A percentile compares a stretch with the other conserved stretches of the same genome.
Conservation (phyloP, 2,113 vertebrate genomes). For the Alexandromys fortis region DNA sequence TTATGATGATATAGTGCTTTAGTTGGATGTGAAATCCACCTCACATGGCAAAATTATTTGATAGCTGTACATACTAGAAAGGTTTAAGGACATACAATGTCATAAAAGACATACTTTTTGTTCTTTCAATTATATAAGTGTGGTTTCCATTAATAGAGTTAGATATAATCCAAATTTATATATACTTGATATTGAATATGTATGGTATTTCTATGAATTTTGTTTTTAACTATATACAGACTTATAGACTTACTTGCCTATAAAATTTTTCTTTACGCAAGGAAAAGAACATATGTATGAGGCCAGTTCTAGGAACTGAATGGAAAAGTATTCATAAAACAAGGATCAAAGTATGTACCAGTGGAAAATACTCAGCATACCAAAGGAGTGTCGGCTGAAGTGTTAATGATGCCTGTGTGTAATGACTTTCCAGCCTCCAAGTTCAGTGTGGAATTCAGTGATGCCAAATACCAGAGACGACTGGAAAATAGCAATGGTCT, state of each 20-base stretch:
- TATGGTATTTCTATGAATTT: constrained; percentile 44
- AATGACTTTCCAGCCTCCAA: constrained; percentile 60
- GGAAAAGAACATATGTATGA: constrained; percentile 65
- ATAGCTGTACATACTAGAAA: background rate
- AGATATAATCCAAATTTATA: constrained; percentile 79
- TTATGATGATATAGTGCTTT: background rate
- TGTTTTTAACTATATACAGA: background rate
- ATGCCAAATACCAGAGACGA: constrained; percentile 68
- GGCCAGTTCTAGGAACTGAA: constrained; percentile 69
- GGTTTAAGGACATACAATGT: constrained; percentile 30
- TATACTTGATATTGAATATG: constrained; percentile 49
- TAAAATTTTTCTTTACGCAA: constrained; percentile 70
- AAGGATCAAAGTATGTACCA: background rate
- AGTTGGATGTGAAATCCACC: constrained; percentile 59
- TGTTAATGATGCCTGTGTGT: background rate
- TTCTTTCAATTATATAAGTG: constrained; percentile 77
- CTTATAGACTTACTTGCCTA: constrained; percentile 48
- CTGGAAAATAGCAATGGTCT: constrained; percentile 72
- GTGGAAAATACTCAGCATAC: constrained; percentile 58
- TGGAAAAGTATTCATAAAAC: constrained; percentile 19
- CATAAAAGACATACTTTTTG: constrained; percentile 73
- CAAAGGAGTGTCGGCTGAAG: background rate
- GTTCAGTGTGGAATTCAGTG: constrained; percentile 26
- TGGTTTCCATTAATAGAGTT: constrained; percentile 77
- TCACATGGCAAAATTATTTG: constrained; percentile 42